Evolutionary conservation across 2,113 vertebrate genomes (phyloP).

Genomic region (Rhea americana): DNA sequence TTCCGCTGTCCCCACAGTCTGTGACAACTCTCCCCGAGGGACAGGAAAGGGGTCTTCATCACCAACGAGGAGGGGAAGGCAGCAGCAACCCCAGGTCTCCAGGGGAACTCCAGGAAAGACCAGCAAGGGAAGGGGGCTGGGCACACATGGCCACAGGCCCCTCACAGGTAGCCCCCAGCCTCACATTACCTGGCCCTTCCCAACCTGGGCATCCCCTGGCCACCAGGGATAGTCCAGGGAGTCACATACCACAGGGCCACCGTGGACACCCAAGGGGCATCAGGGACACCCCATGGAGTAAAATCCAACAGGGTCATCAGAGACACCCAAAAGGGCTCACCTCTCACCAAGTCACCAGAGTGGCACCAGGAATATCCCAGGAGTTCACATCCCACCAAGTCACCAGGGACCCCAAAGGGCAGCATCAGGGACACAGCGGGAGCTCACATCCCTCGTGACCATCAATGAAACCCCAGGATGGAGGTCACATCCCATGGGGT

Average conservation of each 20-base stretch:
- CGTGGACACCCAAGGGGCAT: too few species aligned
- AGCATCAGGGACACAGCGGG: too few species aligned
- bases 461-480: too few species aligned
- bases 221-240: rapidly evolving
- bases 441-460: neutral
- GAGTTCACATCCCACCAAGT: neutral
- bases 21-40: neutral
- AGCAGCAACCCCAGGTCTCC: neutral
- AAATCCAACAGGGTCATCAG: too few species aligned
- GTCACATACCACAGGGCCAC: neutral
- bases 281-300: too few species aligned
- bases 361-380: neutral
- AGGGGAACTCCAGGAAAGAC: neutral
- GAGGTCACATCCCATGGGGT: too few species aligned
- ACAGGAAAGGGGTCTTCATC: neutral
- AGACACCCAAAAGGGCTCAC: too few species aligned
- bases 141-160: too few species aligned
- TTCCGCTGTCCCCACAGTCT: neutral
- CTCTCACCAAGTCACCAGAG: too few species aligned
- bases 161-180: neutral
- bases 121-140: neutral
- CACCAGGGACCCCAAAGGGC: neutral
- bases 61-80: neutral
- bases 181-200: rapidly evolving
- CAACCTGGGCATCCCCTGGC: neutral